Evolutionary conservation across 1,140 invertebrate species (phyloP), one percentile per base, ranked within the genome.

Genomic region (Drosophila serrata): DNA sequence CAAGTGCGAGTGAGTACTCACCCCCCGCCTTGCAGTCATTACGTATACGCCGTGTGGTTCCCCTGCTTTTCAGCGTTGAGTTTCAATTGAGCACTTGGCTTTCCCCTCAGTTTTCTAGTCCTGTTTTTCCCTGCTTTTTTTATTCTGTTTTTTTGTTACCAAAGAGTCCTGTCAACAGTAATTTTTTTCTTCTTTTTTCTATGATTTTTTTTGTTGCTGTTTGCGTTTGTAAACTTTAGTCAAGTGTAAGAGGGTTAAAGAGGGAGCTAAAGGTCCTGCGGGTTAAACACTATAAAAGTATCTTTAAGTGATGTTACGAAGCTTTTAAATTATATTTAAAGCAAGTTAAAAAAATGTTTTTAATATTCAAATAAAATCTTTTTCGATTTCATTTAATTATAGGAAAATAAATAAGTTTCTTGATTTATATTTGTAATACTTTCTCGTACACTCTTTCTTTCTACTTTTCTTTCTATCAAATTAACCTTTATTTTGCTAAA

Each of bases 1-100:
- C n/a, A n/a, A n/a, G n/a, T n/a, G n/a, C n/a, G n/a, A n/a, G n/a
- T n/a, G 22, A 46, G 22, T 24, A 15, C 29, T 13, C 17, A 33
- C 40, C 24, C 11, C 46, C 8, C 29, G 13, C 3, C 4, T 9
- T 6, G 69, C 69, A 62, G 72, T 24, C 76, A 80, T 84, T 84
- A 85, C 81, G 81, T 85, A 85, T 84, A 85, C 81, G 81, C 75
- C 72, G 67, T 42, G 77, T 75, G 55, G 35, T 24, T 13, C 39
- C 39, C 4, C 49, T 56, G 48, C 24, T 39, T 81, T 78, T 82
- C 39, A 81, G 59, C 59, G n/a, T n/a, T n/a, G 63, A 79, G 69
- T 82, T 82, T 79, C 68, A 82, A 75, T 82, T 82, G 75, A 60
- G 62, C 43, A 63, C 79, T 82, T 78, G 59, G 74, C 55, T 72